Evolutionary conservation across 2,888 invertebrate species (phyloP).

Genomic region (Polylopha cassiicola): DNA sequence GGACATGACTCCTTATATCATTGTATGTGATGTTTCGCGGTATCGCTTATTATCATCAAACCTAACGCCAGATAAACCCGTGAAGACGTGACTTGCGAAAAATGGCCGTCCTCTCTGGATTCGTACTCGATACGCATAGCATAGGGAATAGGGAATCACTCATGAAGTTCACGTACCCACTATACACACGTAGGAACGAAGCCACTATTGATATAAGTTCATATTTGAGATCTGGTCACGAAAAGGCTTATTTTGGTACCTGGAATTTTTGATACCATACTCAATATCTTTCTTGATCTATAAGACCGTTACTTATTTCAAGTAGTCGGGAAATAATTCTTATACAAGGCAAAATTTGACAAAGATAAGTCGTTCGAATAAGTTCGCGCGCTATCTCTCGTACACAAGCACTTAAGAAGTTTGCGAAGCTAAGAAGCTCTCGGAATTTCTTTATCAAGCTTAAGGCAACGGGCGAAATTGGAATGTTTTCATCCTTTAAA

Average conservation of each 20-base stretch:
- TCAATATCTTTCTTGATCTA: no score
- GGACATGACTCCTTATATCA: constrained; percentile 27
- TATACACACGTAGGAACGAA: no score
- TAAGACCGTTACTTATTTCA: no score
- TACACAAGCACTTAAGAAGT: constrained; percentile 15
- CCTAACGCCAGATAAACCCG: constrained; percentile 69
- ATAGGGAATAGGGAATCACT: constrained; percentile 18
- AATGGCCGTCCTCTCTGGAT: constrained; percentile 55
- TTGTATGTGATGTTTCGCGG: constrained; percentile 49
- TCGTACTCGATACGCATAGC: constrained; percentile 40
- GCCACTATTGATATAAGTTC: no score
- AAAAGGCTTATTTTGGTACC: not conserved
- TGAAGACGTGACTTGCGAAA: constrained; percentile 71
- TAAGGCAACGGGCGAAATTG: constrained; percentile 2
- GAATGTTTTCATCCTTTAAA: not conserved
- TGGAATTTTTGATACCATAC: not conserved
- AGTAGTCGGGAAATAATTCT: constrained; percentile 1
- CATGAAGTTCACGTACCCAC: constrained; percentile 18
- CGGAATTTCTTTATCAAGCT: constrained; percentile 16
- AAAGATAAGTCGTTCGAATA: constrained; percentile 13
- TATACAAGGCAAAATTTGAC: constrained; percentile 4
- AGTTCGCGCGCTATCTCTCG: constrained; percentile 10
- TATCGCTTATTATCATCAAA: constrained; percentile 75
- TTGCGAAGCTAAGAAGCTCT: constrained; percentile 10
- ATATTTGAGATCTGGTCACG: constrained; percentile 1